phyloP scores from a whole-genome alignment of 2,113 vertebrate genomes.

The Lamprotornis superbus region DNA sequence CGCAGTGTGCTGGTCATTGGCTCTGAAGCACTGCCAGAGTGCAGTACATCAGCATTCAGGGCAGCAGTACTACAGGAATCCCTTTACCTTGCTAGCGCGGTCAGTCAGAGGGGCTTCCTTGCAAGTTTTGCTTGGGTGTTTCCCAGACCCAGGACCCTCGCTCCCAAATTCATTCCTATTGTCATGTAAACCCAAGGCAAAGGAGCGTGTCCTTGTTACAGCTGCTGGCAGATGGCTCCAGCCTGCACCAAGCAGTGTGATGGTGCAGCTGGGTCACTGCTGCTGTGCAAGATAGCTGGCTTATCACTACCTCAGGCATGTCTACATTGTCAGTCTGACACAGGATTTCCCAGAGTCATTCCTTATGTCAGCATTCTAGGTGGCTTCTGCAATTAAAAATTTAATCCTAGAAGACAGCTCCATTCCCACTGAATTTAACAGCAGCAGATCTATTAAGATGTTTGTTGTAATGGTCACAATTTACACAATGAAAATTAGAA shows the following conservation, averaged over 20 bases:
- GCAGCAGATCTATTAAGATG: neutral
- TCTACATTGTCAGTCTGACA: neutral
- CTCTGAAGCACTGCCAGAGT: neutral
- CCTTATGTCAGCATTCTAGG: neutral
- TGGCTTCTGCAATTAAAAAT: neutral
- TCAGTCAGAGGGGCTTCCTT: neutral
- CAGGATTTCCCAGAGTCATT: neutral
- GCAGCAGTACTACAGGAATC: neutral
- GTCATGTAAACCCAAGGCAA: neutral
- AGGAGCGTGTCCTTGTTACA: accelerated
- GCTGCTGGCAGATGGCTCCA: neutral
- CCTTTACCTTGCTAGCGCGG: accelerated
- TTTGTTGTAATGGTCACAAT: neutral
- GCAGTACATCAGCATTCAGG: neutral
- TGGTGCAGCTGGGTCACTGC: neutral
- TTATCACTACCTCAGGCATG: neutral
- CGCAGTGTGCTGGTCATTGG: neutral
- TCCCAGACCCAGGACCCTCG: neutral
- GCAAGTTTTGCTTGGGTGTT: neutral
- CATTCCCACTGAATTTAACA: neutral
- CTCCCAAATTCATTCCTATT: neutral
- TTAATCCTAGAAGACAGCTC: neutral
- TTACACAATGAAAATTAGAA: neutral
- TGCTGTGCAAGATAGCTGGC: neutral
- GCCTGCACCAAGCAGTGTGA: neutral